Base-by-base conservation (phyloP, 2,113 vertebrate genomes). In the Sceloporus undulatus region DNA sequence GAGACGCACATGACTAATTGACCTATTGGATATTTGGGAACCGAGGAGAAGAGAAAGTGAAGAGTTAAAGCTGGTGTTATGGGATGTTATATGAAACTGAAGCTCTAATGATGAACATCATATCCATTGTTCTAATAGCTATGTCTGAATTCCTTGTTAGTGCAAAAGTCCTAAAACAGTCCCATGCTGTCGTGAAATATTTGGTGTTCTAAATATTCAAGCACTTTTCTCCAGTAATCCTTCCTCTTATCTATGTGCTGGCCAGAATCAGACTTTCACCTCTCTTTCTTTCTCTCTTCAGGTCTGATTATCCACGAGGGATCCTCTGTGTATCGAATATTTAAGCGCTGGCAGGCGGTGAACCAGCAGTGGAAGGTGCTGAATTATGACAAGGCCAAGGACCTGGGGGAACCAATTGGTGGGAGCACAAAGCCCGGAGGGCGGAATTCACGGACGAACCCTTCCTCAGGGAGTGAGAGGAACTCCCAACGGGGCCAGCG, bases 361-460 rank as follows among this genome's bases (percentile, higher is more conserved):
- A 99, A 99, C 94, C 98, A 99, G 94, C 98, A 98, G 90, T 99
- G 98, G 98, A 99, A 99, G 95, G 98, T 99, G 80, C 95, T 99
- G 94, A 99, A 99, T 95, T 99, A 99, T 82, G 98, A 98, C 94
- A 99, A 99, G 92, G 97, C 98, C 70, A 98, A 98, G 95, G 98
- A 99, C 97, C 92, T 97, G 94, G 98, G 98, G 75, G 98, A 98
- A 95, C 97, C 98, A 65, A 3, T 97, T 94, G 97, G 98, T 70
- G 97, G 96, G 94, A 94, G 95, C 68, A 97, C 98, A 93, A 94
- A 96, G 2, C 92, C 92, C n/a, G 97, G 97, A 79, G 93, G 94
- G 25, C 83, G 96, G 96, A 95, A 97, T 94, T 97, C 97, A 83
- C 96, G 98, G 93, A 95, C 95, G 56, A 97, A 97, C 95, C 97